phyloP scores from a whole-genome alignment of 2,797 vertebrate species.

The Martes flavigula region DNA sequence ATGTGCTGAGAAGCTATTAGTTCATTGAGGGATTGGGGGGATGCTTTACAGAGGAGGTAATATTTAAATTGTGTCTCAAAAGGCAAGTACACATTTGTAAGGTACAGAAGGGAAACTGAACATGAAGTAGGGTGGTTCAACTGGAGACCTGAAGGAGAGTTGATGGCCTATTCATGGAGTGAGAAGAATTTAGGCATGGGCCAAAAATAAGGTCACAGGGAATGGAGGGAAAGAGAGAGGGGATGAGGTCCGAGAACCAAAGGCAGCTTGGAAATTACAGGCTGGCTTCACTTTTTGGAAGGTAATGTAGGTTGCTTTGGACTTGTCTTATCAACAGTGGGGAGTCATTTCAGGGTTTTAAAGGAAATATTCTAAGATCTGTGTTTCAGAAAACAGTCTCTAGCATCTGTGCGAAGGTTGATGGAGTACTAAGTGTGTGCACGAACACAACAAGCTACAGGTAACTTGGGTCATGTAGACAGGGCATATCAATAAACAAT shows the following conservation, averaged over 20 bases:
- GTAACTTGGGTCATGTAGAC: neutral
- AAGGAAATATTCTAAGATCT: neutral
- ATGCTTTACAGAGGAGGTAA: neutral
- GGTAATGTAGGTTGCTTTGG: neutral
- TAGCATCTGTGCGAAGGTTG: neutral
- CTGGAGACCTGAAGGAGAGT: neutral
- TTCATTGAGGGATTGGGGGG: neutral
- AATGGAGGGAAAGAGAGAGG: neutral
- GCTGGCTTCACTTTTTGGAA: neutral
- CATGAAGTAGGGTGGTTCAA: neutral
- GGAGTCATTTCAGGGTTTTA: neutral
- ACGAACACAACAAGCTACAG: neutral
- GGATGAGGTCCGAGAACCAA: neutral
- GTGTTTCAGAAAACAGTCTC: neutral
- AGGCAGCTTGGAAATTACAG: neutral
- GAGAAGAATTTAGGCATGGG: neutral
- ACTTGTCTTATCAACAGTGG: neutral
- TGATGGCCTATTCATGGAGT: neutral
- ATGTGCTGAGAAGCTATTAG: neutral
- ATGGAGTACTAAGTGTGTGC: neutral
- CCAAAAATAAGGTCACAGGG: neutral
- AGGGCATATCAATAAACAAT: slow-evolving; percentile 8
- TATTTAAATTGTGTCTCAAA: neutral
- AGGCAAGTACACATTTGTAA: neutral
- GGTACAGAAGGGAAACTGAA: neutral